Base-by-base conservation (phyloP, 2,888 invertebrate genomes). In the Macroteleia sp. region DNA sequence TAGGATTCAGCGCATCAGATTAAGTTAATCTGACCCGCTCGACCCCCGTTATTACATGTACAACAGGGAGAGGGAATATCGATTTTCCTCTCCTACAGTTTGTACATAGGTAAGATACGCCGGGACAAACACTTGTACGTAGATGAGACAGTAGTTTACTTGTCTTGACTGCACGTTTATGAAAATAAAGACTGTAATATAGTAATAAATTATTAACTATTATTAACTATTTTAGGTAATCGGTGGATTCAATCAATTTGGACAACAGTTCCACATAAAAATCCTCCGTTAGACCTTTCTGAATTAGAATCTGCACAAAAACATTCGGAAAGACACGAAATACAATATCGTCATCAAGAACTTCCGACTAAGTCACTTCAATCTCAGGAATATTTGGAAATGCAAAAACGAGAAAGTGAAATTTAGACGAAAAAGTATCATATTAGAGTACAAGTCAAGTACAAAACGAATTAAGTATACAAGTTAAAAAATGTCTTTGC, bases 241-340 rank as follows among this genome's bases (percentile, higher is more conserved):
- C 95, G 96, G 86, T 97, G 96, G 96, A 92, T 97, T 73, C 94
- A 96, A 14, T 95, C 97, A 1, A 93, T 97, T 89, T 97, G 96
- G 96, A 95, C 96, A 1, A 93, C 95, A 32, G 95, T 96, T 3
- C 97, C 97, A 0, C 95, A 96, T 89, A 95, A 95, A 81, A 96
- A 96, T 88, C 96, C 96, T 2, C 95, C 97, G 0, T 91, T 97
- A 3, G 97, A 97, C 89, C 93, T 95, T 56, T 94, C 95, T 0
- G 97, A 97, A 89, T 91, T 97, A 0, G 88, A 88, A 54, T 46
- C 79, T 0, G 86, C 83, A 5, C 57, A 57, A n/a, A 20, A 61
- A 1, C 41, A 66, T 19, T 19, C 88, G 14, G 90, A 88, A 12
- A 77, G 79, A 62, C 83, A 82, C 16, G 83, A 87, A 32, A 77